Evolutionary conservation across 2,113 vertebrate species (phyloP).

Genomic region (Microtus pennsylvanicus): DNA sequence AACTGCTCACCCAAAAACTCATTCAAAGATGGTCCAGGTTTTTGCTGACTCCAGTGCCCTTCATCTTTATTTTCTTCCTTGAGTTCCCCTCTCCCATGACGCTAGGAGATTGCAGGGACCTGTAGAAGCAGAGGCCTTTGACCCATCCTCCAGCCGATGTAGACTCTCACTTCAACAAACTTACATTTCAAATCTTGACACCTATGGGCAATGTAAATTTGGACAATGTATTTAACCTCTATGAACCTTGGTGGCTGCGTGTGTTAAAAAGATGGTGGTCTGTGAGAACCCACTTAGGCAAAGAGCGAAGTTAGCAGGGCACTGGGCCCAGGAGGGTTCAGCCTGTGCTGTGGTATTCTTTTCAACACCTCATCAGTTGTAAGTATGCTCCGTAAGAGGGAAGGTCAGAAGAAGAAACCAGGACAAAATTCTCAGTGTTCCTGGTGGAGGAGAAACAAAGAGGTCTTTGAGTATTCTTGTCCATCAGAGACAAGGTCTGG

Average conservation of each 20-base stretch:
- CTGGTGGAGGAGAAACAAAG: background rate
- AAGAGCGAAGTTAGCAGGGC: background rate
- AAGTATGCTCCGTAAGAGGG: no score
- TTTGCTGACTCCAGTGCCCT: background rate
- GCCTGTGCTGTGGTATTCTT: fast-evolving
- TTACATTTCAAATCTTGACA: background rate
- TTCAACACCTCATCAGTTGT: background rate
- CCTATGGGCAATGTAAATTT: background rate
- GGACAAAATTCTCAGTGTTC: background rate
- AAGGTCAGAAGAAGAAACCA: background rate
- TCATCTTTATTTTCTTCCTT: background rate
- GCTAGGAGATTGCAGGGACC: background rate
- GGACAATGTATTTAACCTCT: background rate
- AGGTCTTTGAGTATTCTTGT: background rate
- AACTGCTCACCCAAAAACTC: background rate
- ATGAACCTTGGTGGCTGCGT: background rate
- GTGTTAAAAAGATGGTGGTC: background rate
- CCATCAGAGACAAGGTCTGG: background rate
- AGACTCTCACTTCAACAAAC: background rate
- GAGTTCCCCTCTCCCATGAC: fast-evolving
- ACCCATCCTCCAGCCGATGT: background rate
- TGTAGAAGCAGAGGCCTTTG: background rate
- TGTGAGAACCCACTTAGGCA: background rate
- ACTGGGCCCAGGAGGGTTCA: background rate
- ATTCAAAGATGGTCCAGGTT: background rate